Percentiles rank a stretch among this genome's conserved stretches.
Conservation (phyloP, 2,888 invertebrate species). For the Papilio elwesi region DNA sequence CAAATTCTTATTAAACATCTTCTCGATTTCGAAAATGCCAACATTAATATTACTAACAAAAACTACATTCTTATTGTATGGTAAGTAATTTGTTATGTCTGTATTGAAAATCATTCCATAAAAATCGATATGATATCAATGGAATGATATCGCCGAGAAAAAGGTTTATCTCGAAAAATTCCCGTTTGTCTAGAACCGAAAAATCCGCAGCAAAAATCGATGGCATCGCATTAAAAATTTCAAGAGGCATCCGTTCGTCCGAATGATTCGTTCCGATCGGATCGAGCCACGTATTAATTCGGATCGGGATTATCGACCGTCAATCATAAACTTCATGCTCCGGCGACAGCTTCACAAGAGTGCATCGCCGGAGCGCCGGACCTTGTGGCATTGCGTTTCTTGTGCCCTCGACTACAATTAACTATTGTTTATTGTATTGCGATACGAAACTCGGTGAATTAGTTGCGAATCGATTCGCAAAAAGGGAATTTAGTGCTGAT, state of each 20-base stretch:
- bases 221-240: constrained; percentile 57
- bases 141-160: constrained; percentile 32
- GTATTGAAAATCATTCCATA: constrained; percentile 37
- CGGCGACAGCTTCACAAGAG: constrained; percentile 66
- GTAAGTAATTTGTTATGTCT: constrained; percentile 35
- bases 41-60: constrained; percentile 23
- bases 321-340: constrained; percentile 74
- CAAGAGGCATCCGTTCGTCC: constrained; percentile 58
- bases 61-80: constrained; percentile 41
- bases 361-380: constrained; percentile 58
- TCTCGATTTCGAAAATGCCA: constrained; percentile 18
- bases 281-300: constrained; percentile 76
- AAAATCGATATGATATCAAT: constrained; percentile 34
- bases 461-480: constrained; percentile 45
- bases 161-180: constrained; percentile 25
- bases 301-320: constrained; percentile 70
- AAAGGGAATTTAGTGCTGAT: constrained; percentile 46
- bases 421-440: constrained; percentile 52
- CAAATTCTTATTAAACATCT: constrained; percentile 1
- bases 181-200: constrained; percentile 50
- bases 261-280: constrained; percentile 67
- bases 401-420: constrained; percentile 47
- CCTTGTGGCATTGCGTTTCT: constrained; percentile 41
- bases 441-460: constrained; percentile 48
- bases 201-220: constrained; percentile 59